A percentile compares a stretch with the other conserved stretches of the same genome.
These are phyloP conservation scores for Thalassaphorura encarpata DNA, from an alignment of 1,140 invertebrate genomes.

Conservation along the genomic window DNA sequence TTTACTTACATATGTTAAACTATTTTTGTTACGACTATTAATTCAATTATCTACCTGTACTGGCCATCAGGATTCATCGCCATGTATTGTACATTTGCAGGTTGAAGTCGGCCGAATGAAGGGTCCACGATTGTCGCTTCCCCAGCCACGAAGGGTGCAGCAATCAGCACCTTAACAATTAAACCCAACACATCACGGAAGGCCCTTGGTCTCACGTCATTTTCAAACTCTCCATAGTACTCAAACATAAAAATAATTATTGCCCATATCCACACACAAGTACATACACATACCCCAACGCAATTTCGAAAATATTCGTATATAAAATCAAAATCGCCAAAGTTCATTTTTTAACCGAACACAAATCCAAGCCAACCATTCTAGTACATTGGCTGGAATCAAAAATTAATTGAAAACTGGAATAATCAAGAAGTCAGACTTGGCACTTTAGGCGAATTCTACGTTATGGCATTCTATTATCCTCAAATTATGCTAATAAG, in stretches of 20 bases:
- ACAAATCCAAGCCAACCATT: too few relatives aligned
- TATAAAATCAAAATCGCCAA: too few relatives aligned
- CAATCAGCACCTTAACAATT: constrained; percentile 23
- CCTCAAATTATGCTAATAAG: too few relatives aligned
- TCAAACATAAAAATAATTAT: constrained; percentile 18
- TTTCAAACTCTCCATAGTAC: constrained; percentile 20
- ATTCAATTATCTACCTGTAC: constrained; percentile 21
- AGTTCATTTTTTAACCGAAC: too few relatives aligned
- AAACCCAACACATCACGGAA: constrained; percentile 19
- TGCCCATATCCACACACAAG: constrained; percentile 29
- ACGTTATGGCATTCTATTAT: too few relatives aligned
- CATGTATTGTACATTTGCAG: constrained; percentile 12
- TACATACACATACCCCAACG: constrained; percentile 24
- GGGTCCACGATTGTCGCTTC: background rate
- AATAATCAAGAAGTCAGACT: too few relatives aligned
- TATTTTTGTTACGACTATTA: background rate
- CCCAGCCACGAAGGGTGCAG: constrained; percentile 17
- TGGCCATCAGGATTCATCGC: constrained; percentile 20
- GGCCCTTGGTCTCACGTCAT: constrained; percentile 4
- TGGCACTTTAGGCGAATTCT: too few relatives aligned
- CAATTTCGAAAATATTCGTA: constrained; percentile 10
- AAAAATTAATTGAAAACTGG: too few relatives aligned
- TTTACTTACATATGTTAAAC: too few relatives aligned
- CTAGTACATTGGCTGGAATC: too few relatives aligned
- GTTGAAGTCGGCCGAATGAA: background rate